Base-by-base conservation (phyloP, 1,140 invertebrate species). In the Stenopsyche tienmushanensis region DNA sequence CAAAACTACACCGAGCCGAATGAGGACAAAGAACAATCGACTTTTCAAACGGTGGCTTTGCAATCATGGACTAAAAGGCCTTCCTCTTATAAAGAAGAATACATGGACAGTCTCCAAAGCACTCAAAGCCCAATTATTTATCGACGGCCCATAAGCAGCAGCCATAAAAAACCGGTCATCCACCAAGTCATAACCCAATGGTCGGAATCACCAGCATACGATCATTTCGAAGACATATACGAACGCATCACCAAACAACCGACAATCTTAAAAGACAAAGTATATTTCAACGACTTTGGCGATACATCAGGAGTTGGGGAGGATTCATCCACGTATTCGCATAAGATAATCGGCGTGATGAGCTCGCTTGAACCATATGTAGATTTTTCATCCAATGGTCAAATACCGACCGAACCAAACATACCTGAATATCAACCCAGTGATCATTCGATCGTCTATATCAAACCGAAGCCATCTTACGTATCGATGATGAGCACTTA, bases 131-230 rank as follows among this genome's bases (percentile, higher is more conserved):
- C 24, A 21, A 23, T 42, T 20, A 13, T 65, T 29, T 20, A 42
- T 18, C 21, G 29, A 10, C 55, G 34, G 10, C 34, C 62, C 3
- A 24, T 68, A 2, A 68, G 50, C 24, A 64, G 49, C 5, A 62
- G 23, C 21, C 21, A 45, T 47, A 69, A 63, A 17, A 69, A 63
- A 47, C 67, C 67, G 17, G 50, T 57, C 9, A 69, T 69, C 39
- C 63, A 63, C 29, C 57, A 65, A 42, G 58, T 69, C 15, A 39
- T 69, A 10, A 65, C 67, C 5, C 41, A 65, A 58, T 69, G 67
- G 67, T 65, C 67, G 1, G 67, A 69, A 17, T 58, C 42, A 10
- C 63, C 67, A 10, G 23, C 54, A 2, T 57, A 57, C 24, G 54
- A 57, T 13, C n/a, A n/a, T n/a, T n/a, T n/a, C n/a, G n/a, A n/a